These are phyloP conservation scores for Dasysyrphus tricinctus DNA, from an alignment of 2,888 invertebrate genomes.

Conservation along the genomic window DNA sequence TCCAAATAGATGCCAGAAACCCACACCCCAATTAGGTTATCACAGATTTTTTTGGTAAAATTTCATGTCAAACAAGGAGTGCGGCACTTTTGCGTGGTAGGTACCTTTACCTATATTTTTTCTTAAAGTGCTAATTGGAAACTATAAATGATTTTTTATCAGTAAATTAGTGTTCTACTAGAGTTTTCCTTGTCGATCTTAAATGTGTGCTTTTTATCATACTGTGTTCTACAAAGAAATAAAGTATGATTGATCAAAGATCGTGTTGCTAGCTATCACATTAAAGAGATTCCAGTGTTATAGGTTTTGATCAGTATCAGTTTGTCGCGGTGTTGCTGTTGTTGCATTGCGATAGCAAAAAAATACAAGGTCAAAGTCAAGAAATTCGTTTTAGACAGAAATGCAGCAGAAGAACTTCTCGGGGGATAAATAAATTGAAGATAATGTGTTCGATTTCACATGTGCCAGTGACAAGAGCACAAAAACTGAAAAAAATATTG, in stretches of 20 bases:
- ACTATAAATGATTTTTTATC: slow-evolving; percentile 47
- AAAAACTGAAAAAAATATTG: too few species aligned
- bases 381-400: not conserved
- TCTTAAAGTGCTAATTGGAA: slow-evolving; percentile 44
- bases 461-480: too few species aligned
- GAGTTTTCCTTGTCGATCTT: slow-evolving; percentile 47
- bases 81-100: slow-evolving; percentile 64
- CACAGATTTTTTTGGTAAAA: slow-evolving; percentile 35
- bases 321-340: not conserved
- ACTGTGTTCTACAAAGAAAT: slow-evolving; percentile 43
- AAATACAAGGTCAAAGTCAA: slow-evolving; percentile 33
- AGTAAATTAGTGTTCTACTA: slow-evolving; percentile 61
- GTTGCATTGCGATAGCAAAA: not conserved
- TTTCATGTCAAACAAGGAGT: slow-evolving; percentile 52
- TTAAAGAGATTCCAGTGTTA: slow-evolving; percentile 1
- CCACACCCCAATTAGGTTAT: slow-evolving; percentile 54
- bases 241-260: not conserved
- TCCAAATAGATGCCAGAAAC: slow-evolving; percentile 6
- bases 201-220: slow-evolving; percentile 52
- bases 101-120: slow-evolving; percentile 10
- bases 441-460: too few species aligned
- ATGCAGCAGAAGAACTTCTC: not conserved
- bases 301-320: slow-evolving; percentile 7
- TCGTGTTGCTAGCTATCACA: not conserved
- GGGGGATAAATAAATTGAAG: too few species aligned